Conservation (phyloP, 2,888 invertebrate species). For the Tachina fera region DNA sequence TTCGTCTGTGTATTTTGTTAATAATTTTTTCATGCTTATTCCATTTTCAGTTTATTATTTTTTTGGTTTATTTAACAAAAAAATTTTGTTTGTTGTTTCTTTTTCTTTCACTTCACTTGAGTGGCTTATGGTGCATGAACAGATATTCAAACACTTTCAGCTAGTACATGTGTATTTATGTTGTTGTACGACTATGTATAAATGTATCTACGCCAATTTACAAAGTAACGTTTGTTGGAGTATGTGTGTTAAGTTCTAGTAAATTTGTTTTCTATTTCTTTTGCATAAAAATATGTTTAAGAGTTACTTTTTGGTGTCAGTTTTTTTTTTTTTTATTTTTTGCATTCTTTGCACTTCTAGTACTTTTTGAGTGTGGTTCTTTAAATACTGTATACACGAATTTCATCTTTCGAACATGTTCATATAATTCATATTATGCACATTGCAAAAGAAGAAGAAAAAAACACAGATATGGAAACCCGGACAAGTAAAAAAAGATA, state of each 20-base stretch:
- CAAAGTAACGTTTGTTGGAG: constrained; percentile 50
- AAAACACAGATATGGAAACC: constrained; percentile 17
- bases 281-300: constrained; percentile 69
- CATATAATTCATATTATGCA: constrained; percentile 56
- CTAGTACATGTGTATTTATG: not conserved
- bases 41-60: constrained; percentile 39
- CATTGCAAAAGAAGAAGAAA: constrained; percentile 30
- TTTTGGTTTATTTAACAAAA: constrained; percentile 63
- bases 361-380: constrained; percentile 67
- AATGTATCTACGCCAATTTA: constrained; percentile 11
- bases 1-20: constrained; percentile 58
- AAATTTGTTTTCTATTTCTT: constrained; percentile 57
- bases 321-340: constrained; percentile 56
- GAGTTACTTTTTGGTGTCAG: constrained; percentile 72
- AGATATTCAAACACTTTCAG: constrained; percentile 43
- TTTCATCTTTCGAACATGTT: constrained; percentile 66
- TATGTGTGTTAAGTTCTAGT: constrained; percentile 57
- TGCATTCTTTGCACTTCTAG: constrained; percentile 40
- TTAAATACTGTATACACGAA: constrained; percentile 60
- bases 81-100: constrained; percentile 48
- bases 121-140: constrained; percentile 67
- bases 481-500: constrained; percentile 31
- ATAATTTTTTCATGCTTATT: constrained; percentile 58
- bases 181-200: not conserved
- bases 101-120: constrained; percentile 70